Base-by-base conservation (phyloP, 2,113 vertebrate genomes). In the Psilopogon haemacephalus region DNA sequence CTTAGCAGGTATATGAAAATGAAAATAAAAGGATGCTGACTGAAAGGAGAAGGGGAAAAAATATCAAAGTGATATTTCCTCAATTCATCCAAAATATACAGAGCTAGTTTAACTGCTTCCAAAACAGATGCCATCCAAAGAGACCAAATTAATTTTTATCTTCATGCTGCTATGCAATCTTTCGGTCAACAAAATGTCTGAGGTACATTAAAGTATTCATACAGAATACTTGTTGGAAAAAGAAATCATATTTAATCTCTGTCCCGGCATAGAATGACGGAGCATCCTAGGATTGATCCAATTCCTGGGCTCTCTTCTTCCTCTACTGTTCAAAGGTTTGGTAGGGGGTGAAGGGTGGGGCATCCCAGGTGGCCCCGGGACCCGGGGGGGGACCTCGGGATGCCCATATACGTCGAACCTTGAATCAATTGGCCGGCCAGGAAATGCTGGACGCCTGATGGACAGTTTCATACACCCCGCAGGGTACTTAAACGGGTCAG, bases 1-100 rank as follows among this genome's bases (percentile, higher is more conserved):
- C 95, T 97, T 97, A 97, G 97, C 88, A 92, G 84, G 88, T 98
- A 94, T 97, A 97, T 98, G 97, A 98, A 98, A 98, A 98, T 97
- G 97, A 96, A 97, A 98, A 93, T 95, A 82, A 93, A 96, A 97
- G 76, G 91, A 70, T 5, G 37, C n/a, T 77, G 84, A 88, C 67
- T 92, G 86, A 93, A 94, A 93, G 76, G 37, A 89, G 65, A 70
- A 16, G 24, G 24, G 18, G 17, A 28, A 52, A 82, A 46, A 65
- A 84, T 15, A 89, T 92, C 59, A 88, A 95, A 97, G 89, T 91
- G 88, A 82, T 84, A 91, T 89, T 97, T 95, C 48, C 46, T 90
- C 72, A 94, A 58, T 70, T 95, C 71, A 74, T 82, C 83, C 80
- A 86, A 93, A 96, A 95, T 94, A 96, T 8, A 95, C 89, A 94